Conservation (phyloP, 2,888 invertebrate genomes). For the Agriotes lineatus region DNA sequence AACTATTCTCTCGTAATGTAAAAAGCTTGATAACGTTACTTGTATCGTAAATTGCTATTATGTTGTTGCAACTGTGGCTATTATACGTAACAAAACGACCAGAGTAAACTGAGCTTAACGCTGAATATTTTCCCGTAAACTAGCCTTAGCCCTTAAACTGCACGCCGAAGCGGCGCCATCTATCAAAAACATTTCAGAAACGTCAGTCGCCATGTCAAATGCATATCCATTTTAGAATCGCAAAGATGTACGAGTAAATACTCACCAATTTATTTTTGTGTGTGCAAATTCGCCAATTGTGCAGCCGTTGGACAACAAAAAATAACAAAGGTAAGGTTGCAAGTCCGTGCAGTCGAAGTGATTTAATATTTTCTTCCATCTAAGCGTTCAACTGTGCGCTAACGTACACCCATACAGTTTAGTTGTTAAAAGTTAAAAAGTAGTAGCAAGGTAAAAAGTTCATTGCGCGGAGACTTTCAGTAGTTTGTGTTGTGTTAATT, state of each 20-base stretch:
- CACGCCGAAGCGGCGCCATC: no score
- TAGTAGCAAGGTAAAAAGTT: conserved; percentile 50
- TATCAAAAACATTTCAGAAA: not conserved
- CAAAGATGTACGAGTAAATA: not conserved
- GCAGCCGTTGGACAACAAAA: conserved; percentile 42
- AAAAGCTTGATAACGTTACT: no score
- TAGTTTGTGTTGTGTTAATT: conserved; percentile 66
- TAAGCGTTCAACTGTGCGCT: conserved; percentile 61
- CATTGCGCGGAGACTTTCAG: conserved; percentile 63
- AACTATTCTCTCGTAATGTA: no score
- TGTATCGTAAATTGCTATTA: no score
- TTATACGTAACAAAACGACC: no score
- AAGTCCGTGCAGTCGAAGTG: conserved; percentile 62
- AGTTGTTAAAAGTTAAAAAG: conserved; percentile 53
- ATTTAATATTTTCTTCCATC: conserved; percentile 61
- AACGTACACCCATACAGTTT: conserved; percentile 56
- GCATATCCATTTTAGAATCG: not conserved
- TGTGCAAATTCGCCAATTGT: conserved; percentile 32
- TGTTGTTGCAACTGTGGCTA: no score
- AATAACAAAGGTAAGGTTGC: conserved; percentile 60
- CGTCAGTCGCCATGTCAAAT: not conserved
- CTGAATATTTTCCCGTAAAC: no score
- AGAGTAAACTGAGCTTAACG: no score
- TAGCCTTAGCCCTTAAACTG: no score
- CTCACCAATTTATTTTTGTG: conserved; percentile 13